Base-by-base conservation (phyloP, 2,797 vertebrate genomes). In the Centroberyx gerrardi region DNA sequence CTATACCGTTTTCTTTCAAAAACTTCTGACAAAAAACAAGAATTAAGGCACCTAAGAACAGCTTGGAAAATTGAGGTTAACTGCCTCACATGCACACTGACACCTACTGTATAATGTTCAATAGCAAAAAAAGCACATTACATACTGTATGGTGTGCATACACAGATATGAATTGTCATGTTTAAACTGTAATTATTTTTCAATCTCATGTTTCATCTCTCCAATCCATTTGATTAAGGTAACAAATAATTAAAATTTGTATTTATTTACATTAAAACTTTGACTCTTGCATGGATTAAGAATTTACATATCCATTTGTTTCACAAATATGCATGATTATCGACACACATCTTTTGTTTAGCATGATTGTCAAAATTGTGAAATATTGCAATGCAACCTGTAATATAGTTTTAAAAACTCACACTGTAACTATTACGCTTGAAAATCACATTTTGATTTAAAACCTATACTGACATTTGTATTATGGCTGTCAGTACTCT, bases 401-500 rank as follows among this genome's bases (percentile, higher is more conserved):
- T 75, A 44, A 54, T 69, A 84, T 73, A 78, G 22, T 65, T 77
- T 44, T 52, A 71, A 2, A 74, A 40, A 28, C n/a, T 71, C 60
- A 14, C 5, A 22, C 65, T 49, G 65, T 0, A 33, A 61, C 33
- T 58, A 17, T 56, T 33, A 66, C 18, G 61, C 18, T 68, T 59
- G 5, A 62, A 70, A n/a, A 48, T 81, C 38, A 72, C 42, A 65
- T 68, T 72, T 46, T 7, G 15, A 48, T 63, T 54, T 44, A 62
- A 76, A 64, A 53, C 51, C 67, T 63, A 28, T 63, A 28, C 62
- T 28, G 27, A 56, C 55, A 58, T 36, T 68, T 73, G 54, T n/a
- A 15, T 29, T 40, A 74, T 60, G 60, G 58, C 74, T 70, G 60
- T 76, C 80, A 59, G 52, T 62, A 55, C 60, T 74, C 72, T 67